Base-by-base conservation (phyloP, 2,113 vertebrate genomes). In the Perca schrenkii region DNA sequence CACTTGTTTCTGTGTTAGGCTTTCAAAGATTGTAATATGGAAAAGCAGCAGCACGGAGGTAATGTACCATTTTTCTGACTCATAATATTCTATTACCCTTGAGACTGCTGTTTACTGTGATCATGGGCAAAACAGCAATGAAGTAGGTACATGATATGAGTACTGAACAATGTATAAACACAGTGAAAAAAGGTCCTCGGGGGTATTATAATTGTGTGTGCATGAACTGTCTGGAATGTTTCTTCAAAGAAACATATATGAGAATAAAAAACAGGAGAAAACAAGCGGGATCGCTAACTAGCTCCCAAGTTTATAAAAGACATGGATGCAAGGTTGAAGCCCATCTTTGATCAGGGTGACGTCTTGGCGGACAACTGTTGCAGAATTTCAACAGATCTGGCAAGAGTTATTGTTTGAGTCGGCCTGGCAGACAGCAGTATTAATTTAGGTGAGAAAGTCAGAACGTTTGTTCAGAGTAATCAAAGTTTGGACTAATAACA, bases 101-200 rank as follows among this genome's bases (percentile, higher is more conserved):
- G 56, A 76, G 61, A 60, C 46, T 4, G 6, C 47, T 82, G 31
- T 77, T 85, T 66, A 58, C 70, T 70, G 36, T 84, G 71, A 80
- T 86, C 68, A 79, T n/a, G 0, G 1, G 66, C 28, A 74, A 68
- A 69, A 58, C 16, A 11, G 56, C 49, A 68, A 62, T 14, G 28
- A 69, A 72, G 31, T 12, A 16, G n/a, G 46, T 69, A 67, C 79
- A 80, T 71, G 76, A 56, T 14, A 0, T 4, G 52, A 72, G 40
- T 65, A 25, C 10, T 6, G 31, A 82, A 60, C 53, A 66, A 17
- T 13, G 15, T 10, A 15, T 63, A 76, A 68, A 77, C 49, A 76
- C 13, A 10, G 1, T 2, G 22, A 16, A 19, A 47, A n/a, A 17
- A 47, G 11, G 13, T 34, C 58, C 79, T 73, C 21, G 16, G 17